Conservation (phyloP, 2,888 invertebrate species). For the Syrphus vitripennis region DNA sequence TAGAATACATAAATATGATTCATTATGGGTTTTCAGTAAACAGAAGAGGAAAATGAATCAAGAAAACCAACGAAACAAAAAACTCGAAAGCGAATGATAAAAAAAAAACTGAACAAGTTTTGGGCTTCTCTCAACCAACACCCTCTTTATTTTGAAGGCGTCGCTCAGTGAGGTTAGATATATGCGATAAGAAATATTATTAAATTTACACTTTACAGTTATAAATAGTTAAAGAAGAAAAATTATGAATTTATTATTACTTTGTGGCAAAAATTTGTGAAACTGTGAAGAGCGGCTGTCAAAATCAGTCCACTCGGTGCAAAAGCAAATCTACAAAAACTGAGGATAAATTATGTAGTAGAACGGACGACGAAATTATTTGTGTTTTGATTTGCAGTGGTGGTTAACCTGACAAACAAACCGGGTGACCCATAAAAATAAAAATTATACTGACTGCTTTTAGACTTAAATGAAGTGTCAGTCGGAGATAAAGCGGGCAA, state of each 20-base stretch:
- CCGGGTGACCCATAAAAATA: background rate
- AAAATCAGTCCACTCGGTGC: conserved; percentile 65
- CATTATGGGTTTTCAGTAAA: conserved; percentile 67
- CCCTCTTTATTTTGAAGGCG: conserved; percentile 33
- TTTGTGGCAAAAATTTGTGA: conserved; percentile 42
- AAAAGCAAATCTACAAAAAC: conserved; percentile 43
- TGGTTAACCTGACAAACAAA: conserved; percentile 1
- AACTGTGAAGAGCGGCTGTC: conserved; percentile 67
- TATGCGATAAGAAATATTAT: background rate
- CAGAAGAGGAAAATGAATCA: conserved; percentile 63
- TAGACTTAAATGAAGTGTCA: too few species aligned
- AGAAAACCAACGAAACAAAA: conserved; percentile 13
- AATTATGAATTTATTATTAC: conserved; percentile 56
- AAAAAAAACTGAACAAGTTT: conserved; percentile 60
- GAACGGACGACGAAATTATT: conserved; percentile 8
- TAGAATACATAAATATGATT: conserved; percentile 71
- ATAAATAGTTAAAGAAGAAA: background rate
- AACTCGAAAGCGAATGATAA: conserved; percentile 47
- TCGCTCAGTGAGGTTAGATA: background rate
- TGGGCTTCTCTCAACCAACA: conserved; percentile 57
- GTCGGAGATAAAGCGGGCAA: background rate
- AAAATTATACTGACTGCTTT: too few species aligned
- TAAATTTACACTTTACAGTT: background rate
- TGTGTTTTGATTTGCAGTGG: background rate
- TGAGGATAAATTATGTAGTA: conserved; percentile 58